phyloP scores from a whole-genome alignment of 2,888 invertebrate species.

The Notocelia uddmanniana region DNA sequence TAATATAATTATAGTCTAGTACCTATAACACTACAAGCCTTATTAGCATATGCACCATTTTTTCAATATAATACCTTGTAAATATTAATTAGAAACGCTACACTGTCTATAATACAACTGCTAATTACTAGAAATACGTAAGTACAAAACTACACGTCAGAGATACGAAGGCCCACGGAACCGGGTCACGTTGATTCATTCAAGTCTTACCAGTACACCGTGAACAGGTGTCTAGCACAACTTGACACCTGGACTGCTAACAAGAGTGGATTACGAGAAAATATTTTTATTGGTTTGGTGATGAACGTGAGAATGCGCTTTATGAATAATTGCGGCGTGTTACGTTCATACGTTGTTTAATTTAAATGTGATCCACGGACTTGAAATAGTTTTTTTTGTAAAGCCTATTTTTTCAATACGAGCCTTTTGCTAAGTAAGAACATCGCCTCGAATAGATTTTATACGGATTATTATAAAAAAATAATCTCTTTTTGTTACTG shows the following conservation, averaged over 20 bases:
- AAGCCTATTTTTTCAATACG: too few species aligned
- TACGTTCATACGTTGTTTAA: neutral
- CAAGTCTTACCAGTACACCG: neutral
- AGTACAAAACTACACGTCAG: neutral
- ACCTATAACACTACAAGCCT: too few species aligned
- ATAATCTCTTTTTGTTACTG: too few species aligned
- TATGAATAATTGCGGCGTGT: neutral
- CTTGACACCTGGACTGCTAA: neutral
- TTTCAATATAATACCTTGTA: too few species aligned
- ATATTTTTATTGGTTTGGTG: neutral
- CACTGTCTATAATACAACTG: neutral
- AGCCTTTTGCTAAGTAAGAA: too few species aligned
- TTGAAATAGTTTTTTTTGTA: neutral
- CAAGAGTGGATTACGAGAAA: neutral
- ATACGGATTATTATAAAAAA: too few species aligned
- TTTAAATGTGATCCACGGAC: neutral
- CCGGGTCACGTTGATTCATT: neutral
- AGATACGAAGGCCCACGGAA: conserved; percentile 7
- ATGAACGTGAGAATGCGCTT: neutral
- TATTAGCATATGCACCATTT: too few species aligned
- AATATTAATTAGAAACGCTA: neutral
- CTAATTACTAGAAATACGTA: conserved; percentile 5
- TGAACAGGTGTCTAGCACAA: neutral
- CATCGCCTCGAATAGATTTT: too few species aligned
- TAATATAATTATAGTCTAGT: too few species aligned